phyloP scores from a whole-genome alignment of 2,888 invertebrate species.

The Mongoloraphidia duomilia region DNA sequence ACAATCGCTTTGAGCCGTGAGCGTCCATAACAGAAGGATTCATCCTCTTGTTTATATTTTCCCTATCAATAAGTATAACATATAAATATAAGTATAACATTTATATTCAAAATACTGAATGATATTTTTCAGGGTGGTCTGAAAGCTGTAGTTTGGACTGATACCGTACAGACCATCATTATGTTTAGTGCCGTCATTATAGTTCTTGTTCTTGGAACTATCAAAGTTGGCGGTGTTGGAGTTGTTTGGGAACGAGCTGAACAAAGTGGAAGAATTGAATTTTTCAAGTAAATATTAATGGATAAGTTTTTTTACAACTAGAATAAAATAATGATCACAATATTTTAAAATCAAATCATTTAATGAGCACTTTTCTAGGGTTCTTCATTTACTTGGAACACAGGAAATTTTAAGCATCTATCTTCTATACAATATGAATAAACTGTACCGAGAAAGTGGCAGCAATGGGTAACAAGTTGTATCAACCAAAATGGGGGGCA shows the following conservation, averaged over 20 bases:
- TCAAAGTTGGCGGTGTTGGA: slow-evolving; percentile 45
- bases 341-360: slow-evolving; percentile 1
- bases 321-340: neutral
- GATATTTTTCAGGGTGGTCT: slow-evolving; percentile 47
- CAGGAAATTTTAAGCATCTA: too few relatives aligned
- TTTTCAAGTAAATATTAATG: slow-evolving; percentile 47
- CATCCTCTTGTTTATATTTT: too few relatives aligned
- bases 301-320: neutral
- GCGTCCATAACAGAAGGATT: too few relatives aligned
- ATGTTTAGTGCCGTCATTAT: slow-evolving; percentile 57
- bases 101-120: neutral
- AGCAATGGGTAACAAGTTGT: too few relatives aligned
- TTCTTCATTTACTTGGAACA: too few relatives aligned
- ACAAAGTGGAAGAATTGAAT: slow-evolving; percentile 49
- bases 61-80: too few relatives aligned
- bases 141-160: slow-evolving; percentile 71
- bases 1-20: too few relatives aligned
- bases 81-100: too few relatives aligned
- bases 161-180: slow-evolving; percentile 56
- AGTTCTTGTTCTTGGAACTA: slow-evolving; percentile 50
- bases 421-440: too few relatives aligned
- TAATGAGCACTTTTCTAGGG: too few relatives aligned
- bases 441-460: too few relatives aligned
- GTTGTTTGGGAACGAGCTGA: slow-evolving; percentile 45
- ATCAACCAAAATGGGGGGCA: too few relatives aligned